Base-by-base conservation (phyloP, 92 coral and sea anemone genomes). In the Nematostella vectensis region DNA sequence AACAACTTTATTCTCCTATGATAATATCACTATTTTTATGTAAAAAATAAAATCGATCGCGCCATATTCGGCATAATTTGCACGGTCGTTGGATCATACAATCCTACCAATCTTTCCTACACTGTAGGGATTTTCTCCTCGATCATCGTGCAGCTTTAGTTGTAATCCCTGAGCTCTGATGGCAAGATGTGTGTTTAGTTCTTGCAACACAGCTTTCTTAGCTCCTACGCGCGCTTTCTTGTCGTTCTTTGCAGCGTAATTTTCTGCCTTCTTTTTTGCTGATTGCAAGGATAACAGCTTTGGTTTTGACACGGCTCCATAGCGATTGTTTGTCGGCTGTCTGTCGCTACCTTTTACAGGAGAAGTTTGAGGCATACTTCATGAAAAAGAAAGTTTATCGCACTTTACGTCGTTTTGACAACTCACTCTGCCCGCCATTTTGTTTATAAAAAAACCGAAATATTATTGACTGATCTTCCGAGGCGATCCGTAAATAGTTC, bases 221-320 rank as follows among this genome's bases (percentile, higher is more conserved):
- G 95, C 95, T 33, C 84, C 74, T 24, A 80, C 78, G 24, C 95
- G 88, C 30, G 88, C 67, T 16, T 69, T 36, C 70, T 80, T 85
- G 68, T 85, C 81, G 40, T 85, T 69, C 50, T 72, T 85, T 2
- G 72, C 73, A n/a, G 88, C 88, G 47, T 57, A 80, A 17, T 70
- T 75, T 39, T 64, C 58, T 20, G 88, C 95, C 66, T 85, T 85
- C 56, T 68, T 22, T 43, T 63, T 68, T 21, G 79, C 74, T 47
- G 80, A 48, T 12, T 77, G 63, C 36, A 80, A 53, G 12, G 88
- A 75, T 28, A 74, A 44, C 43, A 47, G 58, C 48, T 84, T 84
- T n/a, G 81, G 83, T 18, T 80, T 70, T 29, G 78, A 49, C 31
- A 65, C 57, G 2, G 84, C 40, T 25, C 62, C 56, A 54, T 85